phyloP scores from a whole-genome alignment of 2,888 invertebrate genomes.

The Ramazzottius varieornatus region DNA sequence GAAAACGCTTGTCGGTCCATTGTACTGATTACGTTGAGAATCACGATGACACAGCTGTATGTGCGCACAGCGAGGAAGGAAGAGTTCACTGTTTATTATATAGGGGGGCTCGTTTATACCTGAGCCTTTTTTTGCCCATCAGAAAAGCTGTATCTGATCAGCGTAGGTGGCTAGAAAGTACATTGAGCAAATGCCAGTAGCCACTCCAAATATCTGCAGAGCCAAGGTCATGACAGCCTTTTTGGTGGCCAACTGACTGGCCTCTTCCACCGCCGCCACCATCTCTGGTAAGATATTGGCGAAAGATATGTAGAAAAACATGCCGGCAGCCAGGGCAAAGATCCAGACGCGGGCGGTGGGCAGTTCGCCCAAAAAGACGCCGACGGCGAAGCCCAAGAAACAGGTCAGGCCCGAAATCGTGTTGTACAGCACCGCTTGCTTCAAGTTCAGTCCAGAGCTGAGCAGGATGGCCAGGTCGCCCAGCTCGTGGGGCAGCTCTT shows the following conservation, averaged over 20 bases:
- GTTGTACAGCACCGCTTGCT: conserved; percentile 16
- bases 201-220: neutral
- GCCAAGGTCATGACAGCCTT: neutral
- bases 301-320: conserved; percentile 21
- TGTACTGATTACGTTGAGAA: too few relatives aligned
- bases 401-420: conserved; percentile 17
- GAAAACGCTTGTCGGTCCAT: too few relatives aligned
- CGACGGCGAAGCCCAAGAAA: conserved; percentile 18
- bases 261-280: neutral
- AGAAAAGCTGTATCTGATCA: neutral
- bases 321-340: conserved; percentile 19
- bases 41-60: too few relatives aligned
- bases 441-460: conserved; percentile 14
- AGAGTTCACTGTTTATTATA: too few relatives aligned
- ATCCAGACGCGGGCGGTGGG: conserved; percentile 17
- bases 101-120: too few relatives aligned
- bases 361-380: conserved; percentile 15
- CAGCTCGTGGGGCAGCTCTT: conserved; percentile 10
- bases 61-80: too few relatives aligned
- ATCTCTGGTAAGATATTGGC: conserved; percentile 13
- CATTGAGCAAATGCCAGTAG: neutral
- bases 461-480: conserved; percentile 20
- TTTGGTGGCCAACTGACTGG: neutral
- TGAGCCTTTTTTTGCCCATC: neutral
- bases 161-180: neutral